phyloP scores from a whole-genome alignment of 2,797 vertebrate species.

The Pipistrellus kuhlii region DNA sequence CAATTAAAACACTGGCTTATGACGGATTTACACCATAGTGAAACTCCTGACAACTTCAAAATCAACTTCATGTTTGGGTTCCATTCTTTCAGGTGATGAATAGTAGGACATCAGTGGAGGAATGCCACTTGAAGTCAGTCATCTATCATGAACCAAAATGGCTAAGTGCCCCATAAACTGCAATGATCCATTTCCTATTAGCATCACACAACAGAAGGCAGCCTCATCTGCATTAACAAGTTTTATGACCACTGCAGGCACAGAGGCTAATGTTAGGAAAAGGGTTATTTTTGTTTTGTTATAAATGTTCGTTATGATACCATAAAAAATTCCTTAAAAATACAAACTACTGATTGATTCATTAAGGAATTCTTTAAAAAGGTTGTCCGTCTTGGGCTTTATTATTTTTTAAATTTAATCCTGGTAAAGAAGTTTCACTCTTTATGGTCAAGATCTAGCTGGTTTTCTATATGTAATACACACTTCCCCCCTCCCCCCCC shows the following conservation, averaged over 20 bases:
- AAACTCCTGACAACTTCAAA: slow-evolving; percentile 87
- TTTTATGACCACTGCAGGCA: slow-evolving; percentile 86
- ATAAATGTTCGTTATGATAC: slow-evolving; percentile 82
- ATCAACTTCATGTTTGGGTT: slow-evolving; percentile 88
- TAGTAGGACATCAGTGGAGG: slow-evolving; percentile 86
- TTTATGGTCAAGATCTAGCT: slow-evolving; percentile 22
- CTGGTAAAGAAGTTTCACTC: slow-evolving; percentile 41
- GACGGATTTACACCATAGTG: slow-evolving; percentile 81
- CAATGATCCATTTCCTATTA: slow-evolving; percentile 89
- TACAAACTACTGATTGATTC: slow-evolving; percentile 78
- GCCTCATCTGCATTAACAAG: slow-evolving; percentile 87
- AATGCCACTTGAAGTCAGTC: slow-evolving; percentile 87
- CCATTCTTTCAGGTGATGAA: slow-evolving; percentile 86
- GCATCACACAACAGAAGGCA: slow-evolving; percentile 87
- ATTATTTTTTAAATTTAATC: slow-evolving; percentile 5
- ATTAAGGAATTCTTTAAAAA: slow-evolving; percentile 72
- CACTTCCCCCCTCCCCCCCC: background rate
- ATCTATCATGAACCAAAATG: slow-evolving; percentile 87
- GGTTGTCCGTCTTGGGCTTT: background rate
- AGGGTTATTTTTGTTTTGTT: slow-evolving; percentile 86
- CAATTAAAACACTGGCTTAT: slow-evolving; percentile 70
- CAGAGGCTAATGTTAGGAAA: slow-evolving; percentile 86
- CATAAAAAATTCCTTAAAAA: slow-evolving; percentile 75
- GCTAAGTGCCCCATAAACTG: slow-evolving; percentile 87
- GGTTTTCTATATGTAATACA: slow-evolving; percentile 5